These are phyloP conservation scores for Sebastes diaconus DNA, from an alignment of 2,797 vertebrate genomes.

Conservation along the genomic window DNA sequence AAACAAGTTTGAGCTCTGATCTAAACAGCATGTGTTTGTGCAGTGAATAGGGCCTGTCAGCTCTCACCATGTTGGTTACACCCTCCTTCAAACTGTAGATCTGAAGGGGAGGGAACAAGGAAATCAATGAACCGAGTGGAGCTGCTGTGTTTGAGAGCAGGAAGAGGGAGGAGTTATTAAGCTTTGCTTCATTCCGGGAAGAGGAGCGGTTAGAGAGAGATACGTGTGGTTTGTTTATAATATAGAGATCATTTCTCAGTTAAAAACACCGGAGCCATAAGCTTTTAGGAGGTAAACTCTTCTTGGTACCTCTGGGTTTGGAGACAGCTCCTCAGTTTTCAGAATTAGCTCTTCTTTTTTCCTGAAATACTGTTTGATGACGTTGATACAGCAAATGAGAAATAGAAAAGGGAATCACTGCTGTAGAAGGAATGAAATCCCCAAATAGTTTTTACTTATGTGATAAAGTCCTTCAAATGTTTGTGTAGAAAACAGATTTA, in stretches of 20 bases:
- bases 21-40: not conserved
- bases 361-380: not conserved
- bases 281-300: not conserved
- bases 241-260: not conserved
- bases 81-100: not conserved
- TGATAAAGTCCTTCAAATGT: not conserved
- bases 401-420: not conserved
- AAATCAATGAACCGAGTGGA: not conserved
- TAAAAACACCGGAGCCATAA: not conserved
- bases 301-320: not conserved
- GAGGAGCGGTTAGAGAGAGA: too few relatives aligned
- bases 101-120: not conserved
- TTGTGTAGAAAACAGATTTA: not conserved
- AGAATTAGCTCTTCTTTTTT: not conserved
- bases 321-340: not conserved
- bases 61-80: not conserved
- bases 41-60: not conserved
- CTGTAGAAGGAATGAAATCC: not conserved
- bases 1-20: not conserved
- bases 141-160: not conserved
- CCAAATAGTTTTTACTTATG: not conserved
- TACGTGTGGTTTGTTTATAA: not conserved
- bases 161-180: not conserved
- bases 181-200: not conserved
- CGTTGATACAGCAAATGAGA: fast-evolving